Percentiles rank a stretch among this genome's conserved stretches.
These are phyloP conservation scores for roundworm (Caenorhabditis elegans) DNA, from an alignment of 1,140 invertebrate species.

Conservation along the genomic window WBcel235 BX284604.4:6471001-6471500, in stretches of 20 bases:
- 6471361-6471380: slow-evolving; percentile 5
- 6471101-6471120: neutral
- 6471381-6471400: neutral
- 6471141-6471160: no score
- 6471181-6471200: slow-evolving; percentile 18
- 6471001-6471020: no score
- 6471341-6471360: neutral
- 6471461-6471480: slow-evolving; percentile 6
- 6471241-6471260: neutral
- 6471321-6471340: neutral
- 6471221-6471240: no score
- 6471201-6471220: neutral
- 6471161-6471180: neutral
- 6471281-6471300: neutral
- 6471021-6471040: no score
- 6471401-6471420: neutral
- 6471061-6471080: no score
- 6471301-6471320: neutral
- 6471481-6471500: neutral
- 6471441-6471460: neutral
- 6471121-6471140: no score
- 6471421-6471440: neutral
- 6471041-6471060: no score
- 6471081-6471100: neutral
- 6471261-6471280: no score